Percentiles rank a stretch among this genome's conserved stretches.
These are phyloP conservation scores for Coregonus suidteri DNA, from an alignment of 2,797 vertebrate genomes.

Conservation along the genomic window DNA sequence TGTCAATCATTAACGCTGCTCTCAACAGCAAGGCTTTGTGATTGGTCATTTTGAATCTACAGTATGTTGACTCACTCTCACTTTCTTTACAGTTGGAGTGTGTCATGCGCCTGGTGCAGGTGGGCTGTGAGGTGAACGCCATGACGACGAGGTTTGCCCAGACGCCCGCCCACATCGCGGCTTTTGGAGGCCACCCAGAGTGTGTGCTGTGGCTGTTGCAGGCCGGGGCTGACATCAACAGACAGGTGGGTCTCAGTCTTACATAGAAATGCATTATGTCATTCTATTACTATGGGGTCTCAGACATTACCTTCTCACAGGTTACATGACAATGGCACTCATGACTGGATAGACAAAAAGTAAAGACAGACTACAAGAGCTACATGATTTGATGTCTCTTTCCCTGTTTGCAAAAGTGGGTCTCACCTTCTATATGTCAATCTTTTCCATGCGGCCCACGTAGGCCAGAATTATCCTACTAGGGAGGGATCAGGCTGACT, in stretches of 20 bases:
- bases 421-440: neutral
- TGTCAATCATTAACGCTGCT: slow-evolving; percentile 1
- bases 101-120: slow-evolving; percentile 86
- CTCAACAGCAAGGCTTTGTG: neutral
- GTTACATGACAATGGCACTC: neutral
- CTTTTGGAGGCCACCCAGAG: slow-evolving; percentile 91
- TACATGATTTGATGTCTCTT: neutral
- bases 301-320: neutral
- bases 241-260: slow-evolving; percentile 78
- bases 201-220: slow-evolving; percentile 92
- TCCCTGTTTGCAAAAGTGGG: too few species aligned
- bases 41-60: neutral
- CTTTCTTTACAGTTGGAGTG: slow-evolving; percentile 86
- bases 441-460: neutral
- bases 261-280: neutral
- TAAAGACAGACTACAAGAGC: neutral
- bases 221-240: slow-evolving; percentile 91
- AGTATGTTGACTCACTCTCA: slow-evolving; percentile 3
- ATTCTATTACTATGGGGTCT: too few species aligned
- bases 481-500: slow-evolving; percentile 32
- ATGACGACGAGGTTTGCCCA: slow-evolving; percentile 88
- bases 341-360: neutral
- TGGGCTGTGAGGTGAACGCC: slow-evolving; percentile 87
- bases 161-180: slow-evolving; percentile 92
- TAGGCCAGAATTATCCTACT: slow-evolving; percentile 32